phyloP scores from a whole-genome alignment of 30 jellyfish, hydroid and myxozoan species.

The Cassiopea xamachana region DNA sequence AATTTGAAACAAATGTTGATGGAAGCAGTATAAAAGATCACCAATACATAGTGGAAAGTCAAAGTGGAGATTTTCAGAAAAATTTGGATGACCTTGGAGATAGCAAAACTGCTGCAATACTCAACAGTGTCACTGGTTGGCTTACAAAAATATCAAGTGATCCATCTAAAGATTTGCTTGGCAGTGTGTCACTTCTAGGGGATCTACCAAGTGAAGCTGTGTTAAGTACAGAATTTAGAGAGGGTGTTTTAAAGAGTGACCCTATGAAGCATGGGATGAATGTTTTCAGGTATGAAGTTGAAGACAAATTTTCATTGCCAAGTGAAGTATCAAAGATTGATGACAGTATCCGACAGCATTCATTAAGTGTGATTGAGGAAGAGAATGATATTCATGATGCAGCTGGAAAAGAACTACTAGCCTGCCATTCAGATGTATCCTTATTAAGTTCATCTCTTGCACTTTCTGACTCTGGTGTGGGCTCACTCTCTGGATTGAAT shows the following conservation, averaged over 20 bases:
- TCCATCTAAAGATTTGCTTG: conserved; percentile 31
- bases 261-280: neutral
- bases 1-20: neutral
- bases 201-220: conserved; percentile 14
- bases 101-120: conserved; percentile 38
- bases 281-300: neutral
- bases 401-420: neutral
- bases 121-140: conserved; percentile 50
- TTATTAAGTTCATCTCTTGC: neutral
- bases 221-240: neutral
- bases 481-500: neutral
- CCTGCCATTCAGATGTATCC: neutral
- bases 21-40: neutral
- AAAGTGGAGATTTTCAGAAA: conserved; percentile 17
- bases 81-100: conserved; percentile 61
- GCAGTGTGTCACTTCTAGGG: conserved; percentile 29
- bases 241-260: neutral
- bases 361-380: conserved; percentile 44
- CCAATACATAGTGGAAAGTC: neutral
- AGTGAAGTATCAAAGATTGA: conserved; percentile 3
- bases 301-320: conserved; percentile 5
- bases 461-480: conserved; percentile 19
- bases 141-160: conserved; percentile 41
- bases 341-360: neutral
- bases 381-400: conserved; percentile 24